Conservation (phyloP, 2,113 vertebrate genomes). For the Menura novaehollandiae region DNA sequence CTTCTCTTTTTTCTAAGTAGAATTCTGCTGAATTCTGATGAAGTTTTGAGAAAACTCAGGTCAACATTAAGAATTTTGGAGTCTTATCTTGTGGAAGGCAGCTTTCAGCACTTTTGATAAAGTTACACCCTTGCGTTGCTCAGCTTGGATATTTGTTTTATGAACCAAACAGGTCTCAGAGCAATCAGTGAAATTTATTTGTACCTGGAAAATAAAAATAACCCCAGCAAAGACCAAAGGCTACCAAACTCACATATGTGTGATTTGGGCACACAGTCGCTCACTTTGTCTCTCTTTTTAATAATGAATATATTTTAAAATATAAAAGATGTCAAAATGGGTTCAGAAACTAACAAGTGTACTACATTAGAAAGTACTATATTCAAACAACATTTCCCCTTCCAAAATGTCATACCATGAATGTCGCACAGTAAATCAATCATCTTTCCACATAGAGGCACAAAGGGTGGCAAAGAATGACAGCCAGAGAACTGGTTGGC, state of each 20-base stretch:
- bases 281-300: neutral
- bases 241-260: neutral
- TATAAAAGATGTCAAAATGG: neutral
- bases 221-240: neutral
- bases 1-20: neutral
- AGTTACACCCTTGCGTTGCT: neutral
- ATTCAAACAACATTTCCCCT: neutral
- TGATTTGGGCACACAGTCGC: neutral
- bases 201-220: neutral
- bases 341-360: neutral
- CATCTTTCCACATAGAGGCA: neutral
- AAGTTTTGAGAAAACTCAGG: neutral
- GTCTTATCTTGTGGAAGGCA: neutral
- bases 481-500: neutral
- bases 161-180: neutral
- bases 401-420: neutral
- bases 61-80: neutral
- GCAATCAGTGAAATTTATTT: neutral
- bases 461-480: fast-evolving
- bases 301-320: neutral
- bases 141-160: neutral
- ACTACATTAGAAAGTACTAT: neutral
- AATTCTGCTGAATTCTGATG: neutral
- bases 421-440: neutral
- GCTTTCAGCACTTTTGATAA: neutral